phyloP scores from a whole-genome alignment of 2,797 vertebrate species.

The Schizopygopsis malacanthus region DNA sequence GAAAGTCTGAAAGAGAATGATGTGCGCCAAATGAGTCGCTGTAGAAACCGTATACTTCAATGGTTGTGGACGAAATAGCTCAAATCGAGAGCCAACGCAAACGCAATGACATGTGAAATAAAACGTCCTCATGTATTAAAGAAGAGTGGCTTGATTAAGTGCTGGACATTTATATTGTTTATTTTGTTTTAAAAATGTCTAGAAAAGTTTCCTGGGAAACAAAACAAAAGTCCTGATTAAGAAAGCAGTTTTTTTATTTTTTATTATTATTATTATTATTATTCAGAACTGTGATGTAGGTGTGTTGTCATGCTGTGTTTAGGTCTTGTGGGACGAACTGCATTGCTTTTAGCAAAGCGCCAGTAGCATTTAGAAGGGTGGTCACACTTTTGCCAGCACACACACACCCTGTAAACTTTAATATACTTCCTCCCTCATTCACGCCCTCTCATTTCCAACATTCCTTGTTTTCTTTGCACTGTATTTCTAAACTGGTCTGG shows the following conservation, averaged over 20 bases:
- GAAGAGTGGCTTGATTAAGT: no score
- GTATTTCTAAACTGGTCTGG: neutral
- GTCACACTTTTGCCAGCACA: constrained; percentile 40
- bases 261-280: neutral
- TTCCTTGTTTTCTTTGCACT: constrained; percentile 8
- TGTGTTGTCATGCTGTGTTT: constrained; percentile 61
- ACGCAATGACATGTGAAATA: no score
- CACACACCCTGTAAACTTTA: constrained; percentile 15
- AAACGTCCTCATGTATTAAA: no score
- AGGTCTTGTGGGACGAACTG: constrained; percentile 54
- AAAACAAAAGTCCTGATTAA: neutral
- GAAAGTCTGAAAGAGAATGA: no score
- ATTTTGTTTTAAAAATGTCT: neutral
- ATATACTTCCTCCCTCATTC: constrained; percentile 18
- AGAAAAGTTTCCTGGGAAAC: neutral
- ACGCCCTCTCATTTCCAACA: constrained; percentile 15
- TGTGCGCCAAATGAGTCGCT: no score
- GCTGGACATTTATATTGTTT: neutral
- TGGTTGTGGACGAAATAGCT: no score
- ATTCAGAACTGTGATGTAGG: neutral
- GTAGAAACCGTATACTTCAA: no score
- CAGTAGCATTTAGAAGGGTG: constrained; percentile 63
- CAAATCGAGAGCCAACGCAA: no score
- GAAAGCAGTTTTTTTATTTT: no score
- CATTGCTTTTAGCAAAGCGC: constrained; percentile 71